Evolutionary conservation across 2,888 invertebrate species (phyloP), one percentile per base, ranked within the genome.

Genomic region (Harpalus rubripes): DNA sequence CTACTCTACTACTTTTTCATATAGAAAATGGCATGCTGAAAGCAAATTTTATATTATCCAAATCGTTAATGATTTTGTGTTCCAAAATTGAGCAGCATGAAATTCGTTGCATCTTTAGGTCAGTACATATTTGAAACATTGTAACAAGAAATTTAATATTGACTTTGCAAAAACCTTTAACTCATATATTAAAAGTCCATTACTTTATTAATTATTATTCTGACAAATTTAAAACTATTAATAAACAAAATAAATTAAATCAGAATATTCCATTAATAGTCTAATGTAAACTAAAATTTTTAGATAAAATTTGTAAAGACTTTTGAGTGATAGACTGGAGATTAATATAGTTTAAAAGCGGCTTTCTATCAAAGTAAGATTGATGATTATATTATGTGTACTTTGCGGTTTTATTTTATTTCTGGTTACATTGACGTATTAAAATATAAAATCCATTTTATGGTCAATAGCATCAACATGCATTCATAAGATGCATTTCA

Each of bases 361-460:
- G 12, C 6, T 52, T 52, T 52, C 44, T 10, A 52, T 52, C 44
- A 8, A 52, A 52, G 44, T 52, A 52, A 52, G 44, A 52, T 52
- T 52, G 44, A 52, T 52, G 44, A 52, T 52, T 52, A 52, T 52
- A 52, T 52, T 52, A 52, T 52, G 44, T 52, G 10, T 52, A 10
- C 44, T 8, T 52, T 52, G 10, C 44, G 10, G 10, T 52, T 52
- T 52, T 52, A 52, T 52, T 52, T 52, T 52, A 52, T 52, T 52
- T 52, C 10, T 52, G 10, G 44, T 52, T 32, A 32, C 32, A 52
- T 10, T 52, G 44, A 52, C 44, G 44, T 52, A 52, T 52, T 52
- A 52, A 52, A 52, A 52, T 52, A 12, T 52, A 52, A 52, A 52
- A 52, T 52, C 44, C 44, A 52, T 52, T 52, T 52, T 52, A 52